phyloP scores from a whole-genome alignment of 2,113 vertebrate species.

The Aphelocoma coerulescens region DNA sequence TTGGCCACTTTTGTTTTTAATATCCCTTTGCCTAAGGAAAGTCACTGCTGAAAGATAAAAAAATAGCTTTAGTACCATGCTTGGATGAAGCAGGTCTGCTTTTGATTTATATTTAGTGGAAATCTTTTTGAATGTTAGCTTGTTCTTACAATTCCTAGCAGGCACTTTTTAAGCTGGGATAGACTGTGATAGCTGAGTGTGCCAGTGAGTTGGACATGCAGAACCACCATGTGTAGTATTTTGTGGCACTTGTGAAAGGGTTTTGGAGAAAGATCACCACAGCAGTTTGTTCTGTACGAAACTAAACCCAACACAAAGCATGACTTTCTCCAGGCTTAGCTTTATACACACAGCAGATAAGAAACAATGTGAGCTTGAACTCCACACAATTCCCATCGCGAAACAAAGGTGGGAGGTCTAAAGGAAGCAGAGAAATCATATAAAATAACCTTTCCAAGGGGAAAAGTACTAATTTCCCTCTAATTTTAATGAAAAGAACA shows the following conservation, averaged over 20 bases:
- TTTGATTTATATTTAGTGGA: neutral
- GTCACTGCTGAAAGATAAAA: neutral
- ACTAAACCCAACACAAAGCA: neutral
- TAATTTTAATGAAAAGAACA: neutral
- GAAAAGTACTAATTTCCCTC: neutral
- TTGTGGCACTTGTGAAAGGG: neutral
- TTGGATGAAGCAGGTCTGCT: neutral
- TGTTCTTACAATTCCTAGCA: neutral
- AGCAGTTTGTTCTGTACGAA: neutral
- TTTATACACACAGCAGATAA: neutral
- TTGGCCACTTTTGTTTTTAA: neutral
- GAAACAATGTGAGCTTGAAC: neutral
- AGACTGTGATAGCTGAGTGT: neutral
- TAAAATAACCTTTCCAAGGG: neutral
- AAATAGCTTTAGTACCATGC: neutral
- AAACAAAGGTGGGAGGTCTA: neutral
- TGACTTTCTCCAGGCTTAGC: neutral
- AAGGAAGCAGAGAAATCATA: neutral
- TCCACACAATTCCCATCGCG: rapidly evolving
- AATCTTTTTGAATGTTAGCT: neutral
- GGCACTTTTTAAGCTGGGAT: neutral
- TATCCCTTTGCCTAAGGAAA: neutral
- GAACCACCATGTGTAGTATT: neutral
- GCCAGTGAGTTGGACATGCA: neutral
- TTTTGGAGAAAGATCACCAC: neutral